Base-by-base conservation (phyloP, 2,888 invertebrate species). In the Plusia festucae region DNA sequence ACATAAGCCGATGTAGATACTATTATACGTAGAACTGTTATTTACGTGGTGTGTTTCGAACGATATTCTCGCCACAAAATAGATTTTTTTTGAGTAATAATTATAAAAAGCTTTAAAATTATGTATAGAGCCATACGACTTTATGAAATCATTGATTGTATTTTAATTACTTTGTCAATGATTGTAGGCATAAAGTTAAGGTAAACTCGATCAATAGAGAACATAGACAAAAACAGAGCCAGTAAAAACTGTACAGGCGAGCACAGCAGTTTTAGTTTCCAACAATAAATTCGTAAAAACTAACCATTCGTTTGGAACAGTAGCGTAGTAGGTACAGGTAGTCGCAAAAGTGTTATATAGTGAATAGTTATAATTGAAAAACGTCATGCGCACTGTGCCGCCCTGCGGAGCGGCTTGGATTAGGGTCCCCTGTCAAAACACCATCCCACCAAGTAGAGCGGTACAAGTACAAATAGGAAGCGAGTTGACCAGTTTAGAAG, bases 341-440 rank as follows among this genome's bases (percentile, higher is more conserved):
- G 87, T 86, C 85, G 79, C 87, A 88, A 90, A 89, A 92, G 91
- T 92, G 91, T 91, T 88, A 91, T 90, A 89, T 86, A 86, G 89
- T 90, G 89, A 92, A 89, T 90, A 89, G 88, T 91, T 92, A 89
- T 93, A 93, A 93, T 81, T 81, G 81, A 79, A 81, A 92, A 93
- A 91, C 79, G 93, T 93, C 93, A 91, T 82, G 74, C 77, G 86
- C 93, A 93, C 87, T 75, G 87, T 85, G 91, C 88, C 92, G 89
- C 90, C 93, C 93, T 90, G 90, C 89, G 87, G 92, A 85, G 93
- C 85, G 79, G 85, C 70, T 81, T 74, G 89, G 91, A 92, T 91
- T 92, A 92, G 92, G 93, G 92, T 90, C 88, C 73, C 82, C 90
- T 91, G 93, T 93, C 92, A 92, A 88, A 90, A 88, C 87, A 89